phyloP scores from a whole-genome alignment of 2,888 invertebrate species.

The Mystacides longicornis region DNA sequence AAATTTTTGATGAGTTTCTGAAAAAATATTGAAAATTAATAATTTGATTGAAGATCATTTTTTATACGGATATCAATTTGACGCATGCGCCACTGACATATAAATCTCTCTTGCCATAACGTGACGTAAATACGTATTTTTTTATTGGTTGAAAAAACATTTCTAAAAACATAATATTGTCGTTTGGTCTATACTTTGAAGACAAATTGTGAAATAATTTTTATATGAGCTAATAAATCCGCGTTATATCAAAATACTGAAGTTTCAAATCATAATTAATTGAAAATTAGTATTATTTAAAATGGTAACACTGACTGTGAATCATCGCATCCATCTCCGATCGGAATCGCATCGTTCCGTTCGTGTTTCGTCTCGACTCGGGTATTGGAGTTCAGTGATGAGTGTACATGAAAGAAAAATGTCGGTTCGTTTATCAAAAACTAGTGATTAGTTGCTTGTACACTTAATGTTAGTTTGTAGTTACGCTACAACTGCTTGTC shows the following conservation, averaged over 20 bases:
- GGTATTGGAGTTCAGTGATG: neutral
- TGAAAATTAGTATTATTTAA: neutral
- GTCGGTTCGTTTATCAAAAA: constrained; percentile 6
- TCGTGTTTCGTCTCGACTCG: neutral
- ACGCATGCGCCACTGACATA: constrained; percentile 21
- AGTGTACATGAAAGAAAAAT: constrained; percentile 8
- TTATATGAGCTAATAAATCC: too few relatives aligned
- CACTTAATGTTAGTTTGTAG: constrained; percentile 4
- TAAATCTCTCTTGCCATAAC: neutral
- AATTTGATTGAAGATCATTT: neutral
- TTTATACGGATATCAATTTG: constrained; percentile 10
- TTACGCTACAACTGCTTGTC: neutral
- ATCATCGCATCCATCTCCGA: constrained; percentile 19
- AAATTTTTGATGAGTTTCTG: neutral
- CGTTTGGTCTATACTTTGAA: too few relatives aligned
- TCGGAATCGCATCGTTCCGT: constrained; percentile 9
- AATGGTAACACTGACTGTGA: constrained; percentile 9
- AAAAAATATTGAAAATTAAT: constrained; percentile 8
- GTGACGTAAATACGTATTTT: too few relatives aligned
- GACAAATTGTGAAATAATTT: too few relatives aligned
- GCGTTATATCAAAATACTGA: too few relatives aligned
- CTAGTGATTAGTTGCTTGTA: constrained; percentile 7
- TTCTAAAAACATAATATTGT: too few relatives aligned
- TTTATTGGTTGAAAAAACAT: too few relatives aligned
- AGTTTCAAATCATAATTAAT: too few relatives aligned